Percentiles rank a stretch among this genome's conserved stretches.
Evolutionary conservation across 2,888 invertebrate genomes (phyloP).

Genomic region (Caradrina kadenii): DNA sequence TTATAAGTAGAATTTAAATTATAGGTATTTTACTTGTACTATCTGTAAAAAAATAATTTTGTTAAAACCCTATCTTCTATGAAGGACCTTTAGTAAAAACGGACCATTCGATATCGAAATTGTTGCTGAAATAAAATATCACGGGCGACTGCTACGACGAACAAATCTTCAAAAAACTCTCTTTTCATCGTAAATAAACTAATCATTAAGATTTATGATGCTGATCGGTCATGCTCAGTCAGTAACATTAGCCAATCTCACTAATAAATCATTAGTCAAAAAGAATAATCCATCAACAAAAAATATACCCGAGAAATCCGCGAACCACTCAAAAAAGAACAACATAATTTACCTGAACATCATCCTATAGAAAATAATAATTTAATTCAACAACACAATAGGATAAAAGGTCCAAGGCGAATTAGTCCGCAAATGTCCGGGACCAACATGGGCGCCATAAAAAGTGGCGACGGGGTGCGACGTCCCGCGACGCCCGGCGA

Average conservation of each 20-base stretch:
- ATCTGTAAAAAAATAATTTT: neutral
- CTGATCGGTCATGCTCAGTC: slow-evolving; percentile 8
- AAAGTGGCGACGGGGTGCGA: slow-evolving; percentile 59
- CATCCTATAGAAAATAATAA: slow-evolving; percentile 65
- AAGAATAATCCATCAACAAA: neutral
- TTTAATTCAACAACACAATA: slow-evolving; percentile 70
- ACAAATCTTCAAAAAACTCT: neutral
- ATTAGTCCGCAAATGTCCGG: slow-evolving; percentile 65
- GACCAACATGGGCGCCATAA: slow-evolving; percentile 59
- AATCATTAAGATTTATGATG: neutral
- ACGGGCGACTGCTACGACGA: neutral
- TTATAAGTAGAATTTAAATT: neutral
- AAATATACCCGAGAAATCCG: neutral
- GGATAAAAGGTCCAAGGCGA: slow-evolving; percentile 62
- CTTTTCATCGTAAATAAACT: neutral
- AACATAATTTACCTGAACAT: slow-evolving; percentile 41
- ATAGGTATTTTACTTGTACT: no score
- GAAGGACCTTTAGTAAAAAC: neutral
- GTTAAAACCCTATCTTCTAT: neutral
- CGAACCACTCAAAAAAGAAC: slow-evolving; percentile 13
- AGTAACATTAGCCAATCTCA: neutral
- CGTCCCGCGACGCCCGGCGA: slow-evolving; percentile 28
- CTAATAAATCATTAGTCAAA: neutral
- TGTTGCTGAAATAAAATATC: neutral
- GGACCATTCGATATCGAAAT: neutral